Evolutionary conservation across 1,140 invertebrate species (phyloP).

Genomic region (Ips nitidus): DNA sequence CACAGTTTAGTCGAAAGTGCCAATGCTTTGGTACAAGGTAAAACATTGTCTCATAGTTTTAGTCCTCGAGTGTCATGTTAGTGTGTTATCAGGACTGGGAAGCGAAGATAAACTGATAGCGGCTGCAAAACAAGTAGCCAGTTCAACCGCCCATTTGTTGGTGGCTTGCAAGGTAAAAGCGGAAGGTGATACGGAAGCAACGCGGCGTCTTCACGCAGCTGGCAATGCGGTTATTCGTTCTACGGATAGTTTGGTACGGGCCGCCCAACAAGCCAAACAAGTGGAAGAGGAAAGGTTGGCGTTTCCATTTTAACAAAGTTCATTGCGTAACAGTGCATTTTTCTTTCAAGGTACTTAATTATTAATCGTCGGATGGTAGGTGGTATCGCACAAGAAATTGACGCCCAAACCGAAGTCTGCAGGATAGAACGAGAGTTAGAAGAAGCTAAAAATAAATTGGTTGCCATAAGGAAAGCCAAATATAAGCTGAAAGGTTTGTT

Average conservation of each 20-base stretch:
- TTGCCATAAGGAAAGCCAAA: conserved; percentile 81
- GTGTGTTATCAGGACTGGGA: conserved; percentile 58
- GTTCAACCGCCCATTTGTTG: conserved; percentile 93
- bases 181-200: conserved; percentile 91
- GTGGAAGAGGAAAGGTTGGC: conserved; percentile 82
- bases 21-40: conserved; percentile 94
- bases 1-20: conserved; percentile 97
- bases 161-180: conserved; percentile 98
- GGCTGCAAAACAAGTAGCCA: conserved; percentile 95
- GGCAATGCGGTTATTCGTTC: conserved; percentile 97
- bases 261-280: conserved; percentile 91
- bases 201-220: conserved; percentile 89
- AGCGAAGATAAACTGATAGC: conserved; percentile 95
- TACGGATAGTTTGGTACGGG: conserved; percentile 93
- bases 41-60: not conserved
- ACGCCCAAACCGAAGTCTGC: conserved; percentile 68
- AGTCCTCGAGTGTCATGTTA: not conserved
- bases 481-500: conserved; percentile 64
- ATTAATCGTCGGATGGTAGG: conserved; percentile 91
- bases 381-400: conserved; percentile 90
- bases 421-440: conserved; percentile 92
- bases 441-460: conserved; percentile 86
- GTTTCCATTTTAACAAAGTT: not conserved
- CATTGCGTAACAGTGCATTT: not conserved
- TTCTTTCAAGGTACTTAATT: conserved; percentile 61